Evolutionary conservation across 2,888 invertebrate species (phyloP).

Genomic region (Tenthredo livida): DNA sequence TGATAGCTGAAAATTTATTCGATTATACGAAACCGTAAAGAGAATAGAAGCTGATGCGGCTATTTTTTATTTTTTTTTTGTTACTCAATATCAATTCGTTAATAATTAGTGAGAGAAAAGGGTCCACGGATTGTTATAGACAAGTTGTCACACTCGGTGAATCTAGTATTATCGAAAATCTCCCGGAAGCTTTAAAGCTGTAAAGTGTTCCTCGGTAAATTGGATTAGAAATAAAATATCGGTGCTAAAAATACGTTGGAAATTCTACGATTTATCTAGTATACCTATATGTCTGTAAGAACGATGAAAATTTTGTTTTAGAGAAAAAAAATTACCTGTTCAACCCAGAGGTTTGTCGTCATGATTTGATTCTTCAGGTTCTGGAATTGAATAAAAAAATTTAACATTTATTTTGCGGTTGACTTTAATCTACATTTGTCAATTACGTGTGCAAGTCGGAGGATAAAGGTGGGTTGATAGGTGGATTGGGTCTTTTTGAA

Average conservation of each 20-base stretch:
- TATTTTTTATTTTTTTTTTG: not conserved
- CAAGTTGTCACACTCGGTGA: not conserved
- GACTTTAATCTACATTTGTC: not conserved
- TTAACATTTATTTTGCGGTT: constrained; percentile 38
- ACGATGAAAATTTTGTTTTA: not conserved
- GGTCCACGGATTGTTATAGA: not conserved
- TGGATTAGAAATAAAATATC: not conserved
- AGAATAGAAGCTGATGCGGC: not conserved
- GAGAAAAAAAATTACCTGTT: constrained; percentile 79
- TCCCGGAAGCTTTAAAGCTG: not conserved
- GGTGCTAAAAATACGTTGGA: not conserved
- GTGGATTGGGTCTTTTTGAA: not conserved
- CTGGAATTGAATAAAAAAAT: constrained; percentile 77
- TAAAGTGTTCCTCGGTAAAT: not conserved
- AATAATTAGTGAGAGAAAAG: not conserved
- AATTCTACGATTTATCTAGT: not conserved
- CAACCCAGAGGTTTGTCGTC: constrained; percentile 85
- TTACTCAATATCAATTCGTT: not conserved
- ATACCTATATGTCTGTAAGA: not conserved
- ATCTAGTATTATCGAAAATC: not conserved
- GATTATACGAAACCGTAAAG: not conserved
- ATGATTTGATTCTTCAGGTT: constrained; percentile 85
- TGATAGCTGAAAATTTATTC: not conserved
- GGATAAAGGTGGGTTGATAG: not conserved
- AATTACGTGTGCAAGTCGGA: not conserved